Conservation (phyloP, 1,140 invertebrate genomes). For the Bombus confusus region DNA sequence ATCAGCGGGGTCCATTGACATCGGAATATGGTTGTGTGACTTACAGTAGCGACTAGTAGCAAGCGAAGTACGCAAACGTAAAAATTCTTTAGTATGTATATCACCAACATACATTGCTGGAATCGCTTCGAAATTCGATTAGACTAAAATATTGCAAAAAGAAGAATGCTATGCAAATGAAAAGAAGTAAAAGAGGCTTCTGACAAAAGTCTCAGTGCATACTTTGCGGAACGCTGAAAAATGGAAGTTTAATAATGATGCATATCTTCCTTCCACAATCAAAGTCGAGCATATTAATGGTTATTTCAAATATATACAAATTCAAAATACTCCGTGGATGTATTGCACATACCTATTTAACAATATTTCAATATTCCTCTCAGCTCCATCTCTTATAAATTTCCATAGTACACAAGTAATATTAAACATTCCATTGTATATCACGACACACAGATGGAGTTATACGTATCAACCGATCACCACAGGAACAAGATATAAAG, state of each 20-base stretch:
- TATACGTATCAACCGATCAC: conserved; percentile 35
- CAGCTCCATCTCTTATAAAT: conserved; percentile 71
- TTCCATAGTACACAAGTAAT: conserved; percentile 62
- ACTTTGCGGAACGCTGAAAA: conserved; percentile 40
- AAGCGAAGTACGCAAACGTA: neutral
- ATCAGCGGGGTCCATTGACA: conserved; percentile 24
- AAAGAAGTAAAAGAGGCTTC: conserved; percentile 8
- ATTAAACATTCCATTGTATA: conserved; percentile 60
- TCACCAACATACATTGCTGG: neutral
- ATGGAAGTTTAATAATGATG: conserved; percentile 42
- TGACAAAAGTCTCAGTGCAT: conserved; percentile 32
- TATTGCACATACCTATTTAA: conserved; percentile 66
- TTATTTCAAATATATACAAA: conserved; percentile 44
- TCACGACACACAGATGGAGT: conserved; percentile 65
- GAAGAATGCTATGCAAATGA: neutral
- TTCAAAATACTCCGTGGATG: conserved; percentile 51
- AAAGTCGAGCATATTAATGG: conserved; percentile 31
- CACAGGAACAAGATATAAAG: neutral
- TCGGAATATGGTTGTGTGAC: conserved; percentile 27
- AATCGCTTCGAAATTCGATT: conserved; percentile 25
- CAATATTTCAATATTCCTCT: conserved; percentile 62
- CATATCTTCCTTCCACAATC: conserved; percentile 22
- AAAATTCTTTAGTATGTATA: conserved; percentile 4
- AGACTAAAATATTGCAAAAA: conserved; percentile 1
- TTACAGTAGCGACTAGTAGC: conserved; percentile 23